Evolutionary conservation across 2,113 vertebrate species (phyloP), one percentile per base, ranked within the genome.

Genomic region (Shinisaurus crocodilurus): DNA sequence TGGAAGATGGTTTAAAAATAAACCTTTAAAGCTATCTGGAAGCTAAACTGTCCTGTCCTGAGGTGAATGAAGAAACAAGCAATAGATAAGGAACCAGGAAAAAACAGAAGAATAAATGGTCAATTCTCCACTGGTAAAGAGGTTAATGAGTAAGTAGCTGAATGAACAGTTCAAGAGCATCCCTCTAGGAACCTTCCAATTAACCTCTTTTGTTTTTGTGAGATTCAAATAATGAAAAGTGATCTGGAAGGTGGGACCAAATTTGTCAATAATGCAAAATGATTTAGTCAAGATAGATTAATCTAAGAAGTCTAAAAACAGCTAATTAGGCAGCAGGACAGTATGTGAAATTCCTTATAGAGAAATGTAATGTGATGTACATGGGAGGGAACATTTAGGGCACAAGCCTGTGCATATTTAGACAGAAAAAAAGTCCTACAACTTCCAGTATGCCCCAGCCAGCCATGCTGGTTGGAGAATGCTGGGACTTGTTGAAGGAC

Each of bases 251-350:
- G 40, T 67, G 16, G 29, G 50, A 85, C n/a, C 75, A 54, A 54
- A 48, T 90, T 90, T 90, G 63, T 76, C 23, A 69, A 70, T 79
- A 80, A 34, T 57, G 25, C 32, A 40, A 80, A 69, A 32, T 48
- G 9, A 50, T 79, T 80, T 85, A 85, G 23, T 79, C 27, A 16
- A 32, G 29, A 67, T 48, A 40, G 50, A 77, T 75, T 85, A 69
- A 82, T 70, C 77, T 57, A 54, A 81, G 25, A 69, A 50, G 40
- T 50, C 37, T 18, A 79, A 48, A 69, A 12, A 29, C 43, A 85
- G 32, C 2, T 77, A 85, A 54, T 54, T 67, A 69, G 29, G 18
- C 45, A 80, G 9, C 7, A 80, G 84, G 8, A 37, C 25, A 54
- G 34, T 29, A 34, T 54, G 37, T 87, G 16, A 43, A 50, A 85